phyloP scores from a whole-genome alignment of 23 tunicate genomes.

The Ascidia mentula region DNA sequence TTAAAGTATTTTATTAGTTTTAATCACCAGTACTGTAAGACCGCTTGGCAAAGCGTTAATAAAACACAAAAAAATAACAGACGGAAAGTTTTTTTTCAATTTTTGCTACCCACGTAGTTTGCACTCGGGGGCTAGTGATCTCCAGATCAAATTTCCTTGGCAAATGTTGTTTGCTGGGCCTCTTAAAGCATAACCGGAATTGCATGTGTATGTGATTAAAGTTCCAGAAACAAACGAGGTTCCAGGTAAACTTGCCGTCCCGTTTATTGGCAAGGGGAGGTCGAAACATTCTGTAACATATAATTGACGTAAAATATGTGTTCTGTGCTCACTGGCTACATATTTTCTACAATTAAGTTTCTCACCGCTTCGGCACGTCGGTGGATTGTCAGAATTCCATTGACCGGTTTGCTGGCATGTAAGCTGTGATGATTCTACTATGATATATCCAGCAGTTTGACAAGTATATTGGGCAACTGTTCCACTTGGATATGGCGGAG shows the following conservation, averaged over 20 bases:
- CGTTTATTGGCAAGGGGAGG: not conserved
- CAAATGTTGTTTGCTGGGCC: not conserved
- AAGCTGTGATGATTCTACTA: not conserved
- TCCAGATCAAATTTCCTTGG: not conserved
- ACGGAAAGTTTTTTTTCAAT: not conserved
- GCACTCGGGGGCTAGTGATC: not conserved
- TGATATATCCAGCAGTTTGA: not conserved
- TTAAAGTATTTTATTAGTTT: not conserved
- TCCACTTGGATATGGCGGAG: not conserved
- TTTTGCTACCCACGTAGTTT: not conserved
- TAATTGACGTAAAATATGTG: too few species aligned
- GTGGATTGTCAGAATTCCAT: not conserved
- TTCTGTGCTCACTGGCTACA: too few species aligned
- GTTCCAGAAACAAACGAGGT: not conserved
- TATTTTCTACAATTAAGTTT: too few species aligned
- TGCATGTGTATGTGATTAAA: not conserved
- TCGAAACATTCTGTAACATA: not conserved
- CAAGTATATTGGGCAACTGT: not conserved
- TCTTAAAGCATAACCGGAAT: not conserved
- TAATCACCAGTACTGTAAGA: not conserved
- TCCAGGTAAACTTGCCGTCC: not conserved
- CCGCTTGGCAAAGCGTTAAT: not conserved
- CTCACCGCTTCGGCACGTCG: not conserved
- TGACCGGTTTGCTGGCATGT: not conserved
- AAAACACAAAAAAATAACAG: not conserved